Evolutionary conservation across 2,888 invertebrate species (phyloP).

Genomic region (Ormyrus pomaceus): DNA sequence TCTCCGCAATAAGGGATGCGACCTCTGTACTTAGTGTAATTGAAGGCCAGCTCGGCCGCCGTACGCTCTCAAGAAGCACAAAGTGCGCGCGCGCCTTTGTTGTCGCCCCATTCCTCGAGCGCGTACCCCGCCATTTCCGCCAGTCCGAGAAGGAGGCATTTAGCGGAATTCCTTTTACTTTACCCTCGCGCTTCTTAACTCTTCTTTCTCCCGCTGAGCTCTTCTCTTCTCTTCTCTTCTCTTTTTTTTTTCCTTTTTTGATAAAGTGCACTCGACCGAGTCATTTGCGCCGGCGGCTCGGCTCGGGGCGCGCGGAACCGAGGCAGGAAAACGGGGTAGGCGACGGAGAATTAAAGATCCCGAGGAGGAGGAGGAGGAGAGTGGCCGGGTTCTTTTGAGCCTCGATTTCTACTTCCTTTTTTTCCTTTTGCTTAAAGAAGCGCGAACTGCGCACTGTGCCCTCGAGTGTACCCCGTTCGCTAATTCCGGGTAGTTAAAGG

Average conservation of each 20-base stretch:
- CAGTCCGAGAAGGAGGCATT: conserved; percentile 22
- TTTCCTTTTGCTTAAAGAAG: not conserved
- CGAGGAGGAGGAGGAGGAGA: conserved; percentile 1
- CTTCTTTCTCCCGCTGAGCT: not conserved
- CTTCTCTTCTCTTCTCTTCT: not conserved
- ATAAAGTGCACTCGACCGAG: conserved; percentile 46
- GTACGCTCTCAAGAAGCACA: not conserved
- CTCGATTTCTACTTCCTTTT: conserved; percentile 12
- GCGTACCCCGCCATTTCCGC: not conserved
- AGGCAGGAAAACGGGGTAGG: not conserved
- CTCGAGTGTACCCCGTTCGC: too few species aligned
- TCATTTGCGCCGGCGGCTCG: conserved; percentile 31
- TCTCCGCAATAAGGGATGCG: conserved; percentile 13
- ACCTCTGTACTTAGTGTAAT: conserved; percentile 43
- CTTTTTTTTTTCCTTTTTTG: conserved; percentile 3
- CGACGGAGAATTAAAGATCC: conserved; percentile 41
- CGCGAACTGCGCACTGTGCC: not conserved
- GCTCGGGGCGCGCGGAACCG: not conserved
- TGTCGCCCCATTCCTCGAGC: not conserved
- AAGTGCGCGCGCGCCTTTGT: conserved; percentile 34
- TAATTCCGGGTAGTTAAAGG: too few species aligned
- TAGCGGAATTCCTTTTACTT: conserved; percentile 35
- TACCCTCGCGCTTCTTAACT: conserved; percentile 10
- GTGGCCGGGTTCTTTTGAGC: not conserved
- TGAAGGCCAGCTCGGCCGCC: not conserved